phyloP scores from a whole-genome alignment of 2,888 invertebrate genomes.

The Argyresthia albistria region DNA sequence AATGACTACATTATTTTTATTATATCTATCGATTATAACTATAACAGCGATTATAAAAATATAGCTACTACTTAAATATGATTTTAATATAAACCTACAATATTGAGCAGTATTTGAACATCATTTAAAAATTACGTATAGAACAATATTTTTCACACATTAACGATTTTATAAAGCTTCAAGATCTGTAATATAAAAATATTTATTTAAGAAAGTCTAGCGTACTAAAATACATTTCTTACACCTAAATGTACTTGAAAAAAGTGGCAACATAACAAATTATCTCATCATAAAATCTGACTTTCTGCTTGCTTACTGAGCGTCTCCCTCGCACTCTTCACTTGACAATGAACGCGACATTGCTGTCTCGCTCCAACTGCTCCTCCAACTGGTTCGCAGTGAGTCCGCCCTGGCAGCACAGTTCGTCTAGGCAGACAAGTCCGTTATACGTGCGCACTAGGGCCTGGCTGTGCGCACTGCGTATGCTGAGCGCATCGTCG shows the following conservation, averaged over 20 bases:
- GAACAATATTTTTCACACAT: too few species aligned
- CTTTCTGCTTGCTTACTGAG: too few species aligned
- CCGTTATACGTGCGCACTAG: conserved; percentile 55
- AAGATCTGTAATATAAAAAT: too few species aligned
- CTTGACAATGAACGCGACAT: conserved; percentile 75
- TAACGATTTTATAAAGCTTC: too few species aligned
- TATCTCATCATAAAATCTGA: too few species aligned
- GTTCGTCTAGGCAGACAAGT: conserved; percentile 81
- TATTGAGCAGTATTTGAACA: not conserved
- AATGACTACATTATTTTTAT: not conserved
- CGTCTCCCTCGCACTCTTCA: conserved; percentile 18
- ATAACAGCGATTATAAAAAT: too few species aligned
- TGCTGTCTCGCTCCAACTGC: conserved; percentile 82
- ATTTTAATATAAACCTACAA: not conserved
- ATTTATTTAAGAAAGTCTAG: too few species aligned
- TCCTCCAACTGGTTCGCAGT: conserved; percentile 81
- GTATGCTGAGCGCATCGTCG: conserved; percentile 35
- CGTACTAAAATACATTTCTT: too few species aligned
- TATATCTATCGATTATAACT: not conserved
- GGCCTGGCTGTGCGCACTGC: conserved; percentile 51
- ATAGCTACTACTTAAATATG: not conserved
- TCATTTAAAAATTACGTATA: not conserved
- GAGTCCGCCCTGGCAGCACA: conserved; percentile 84
- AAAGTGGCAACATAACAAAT: too few species aligned
- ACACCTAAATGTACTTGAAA: too few species aligned